These are phyloP conservation scores for Noctua fimbriata DNA, from an alignment of 2,888 invertebrate species.

Conservation along the genomic window DNA sequence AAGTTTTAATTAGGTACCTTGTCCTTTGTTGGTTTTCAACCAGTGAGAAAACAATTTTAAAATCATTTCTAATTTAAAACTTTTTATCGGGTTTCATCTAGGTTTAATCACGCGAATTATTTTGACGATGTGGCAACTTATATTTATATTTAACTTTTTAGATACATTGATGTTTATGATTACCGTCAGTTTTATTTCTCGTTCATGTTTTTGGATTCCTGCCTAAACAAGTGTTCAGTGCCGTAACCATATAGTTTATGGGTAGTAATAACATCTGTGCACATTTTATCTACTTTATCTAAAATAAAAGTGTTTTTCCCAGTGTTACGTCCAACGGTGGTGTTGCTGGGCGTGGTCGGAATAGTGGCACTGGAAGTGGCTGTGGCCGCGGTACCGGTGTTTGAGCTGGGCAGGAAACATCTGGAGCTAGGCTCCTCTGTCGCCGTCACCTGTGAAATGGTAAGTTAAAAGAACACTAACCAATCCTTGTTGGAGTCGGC, in stretches of 20 bases:
- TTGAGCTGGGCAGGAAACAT: constrained; percentile 79
- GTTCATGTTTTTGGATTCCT: background rate
- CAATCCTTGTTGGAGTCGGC: background rate
- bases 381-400: constrained; percentile 78
- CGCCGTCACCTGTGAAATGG: constrained; percentile 86
- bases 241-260: background rate
- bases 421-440: constrained; percentile 83
- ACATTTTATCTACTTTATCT: background rate
- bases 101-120: constrained; percentile 53
- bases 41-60: constrained; percentile 63
- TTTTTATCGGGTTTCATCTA: constrained; percentile 63
- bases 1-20: constrained; percentile 73
- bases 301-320: constrained; percentile 54
- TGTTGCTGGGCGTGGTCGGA: constrained; percentile 72
- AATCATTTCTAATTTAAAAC: constrained; percentile 68
- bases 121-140: constrained; percentile 10
- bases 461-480: constrained; percentile 64
- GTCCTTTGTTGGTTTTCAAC: constrained; percentile 66
- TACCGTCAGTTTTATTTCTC: background rate
- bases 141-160: background rate
- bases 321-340: constrained; percentile 76
- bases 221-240: background rate
- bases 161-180: background rate
- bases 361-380: constrained; percentile 71
- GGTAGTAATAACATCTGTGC: background rate